These are phyloP conservation scores for Drosophila austrosaltans DNA, from an alignment of 2,888 invertebrate species.

Conservation along the genomic window DNA sequence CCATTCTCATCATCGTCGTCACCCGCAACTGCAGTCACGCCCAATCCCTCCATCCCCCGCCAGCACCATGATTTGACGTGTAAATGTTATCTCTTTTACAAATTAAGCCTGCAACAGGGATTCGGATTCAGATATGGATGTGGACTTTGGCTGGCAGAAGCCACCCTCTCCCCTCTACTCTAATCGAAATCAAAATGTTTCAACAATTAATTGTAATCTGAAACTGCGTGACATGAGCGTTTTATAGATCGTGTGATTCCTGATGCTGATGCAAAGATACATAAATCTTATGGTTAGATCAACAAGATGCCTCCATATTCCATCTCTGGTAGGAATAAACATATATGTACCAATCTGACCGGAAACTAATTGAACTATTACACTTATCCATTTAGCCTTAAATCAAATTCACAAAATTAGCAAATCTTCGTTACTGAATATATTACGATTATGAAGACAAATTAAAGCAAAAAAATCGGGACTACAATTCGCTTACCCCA, in stretches of 20 bases:
- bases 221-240: constrained; percentile 53
- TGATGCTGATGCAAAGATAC: constrained; percentile 27
- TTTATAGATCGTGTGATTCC: constrained; percentile 28
- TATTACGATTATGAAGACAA: no score
- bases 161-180: constrained; percentile 7
- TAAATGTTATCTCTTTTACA: constrained; percentile 76
- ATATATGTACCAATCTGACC: no score
- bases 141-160: constrained; percentile 5
- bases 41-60: constrained; percentile 4
- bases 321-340: no score
- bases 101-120: constrained; percentile 57
- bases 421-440: no score
- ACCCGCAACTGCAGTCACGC: constrained; percentile 47
- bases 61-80: constrained; percentile 61
- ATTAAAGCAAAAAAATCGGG: no score
- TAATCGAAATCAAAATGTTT: constrained; percentile 53
- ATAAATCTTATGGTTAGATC: constrained; percentile 23
- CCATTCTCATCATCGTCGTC: constrained; percentile 31
- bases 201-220: constrained; percentile 74
- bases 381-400: no score
- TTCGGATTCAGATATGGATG: constrained; percentile 45
- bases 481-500: no score
- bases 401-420: no score
- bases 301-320: neutral
- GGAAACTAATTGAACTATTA: no score